Base-by-base conservation (phyloP, 2,113 vertebrate genomes). In the Chaetodon auriga region DNA sequence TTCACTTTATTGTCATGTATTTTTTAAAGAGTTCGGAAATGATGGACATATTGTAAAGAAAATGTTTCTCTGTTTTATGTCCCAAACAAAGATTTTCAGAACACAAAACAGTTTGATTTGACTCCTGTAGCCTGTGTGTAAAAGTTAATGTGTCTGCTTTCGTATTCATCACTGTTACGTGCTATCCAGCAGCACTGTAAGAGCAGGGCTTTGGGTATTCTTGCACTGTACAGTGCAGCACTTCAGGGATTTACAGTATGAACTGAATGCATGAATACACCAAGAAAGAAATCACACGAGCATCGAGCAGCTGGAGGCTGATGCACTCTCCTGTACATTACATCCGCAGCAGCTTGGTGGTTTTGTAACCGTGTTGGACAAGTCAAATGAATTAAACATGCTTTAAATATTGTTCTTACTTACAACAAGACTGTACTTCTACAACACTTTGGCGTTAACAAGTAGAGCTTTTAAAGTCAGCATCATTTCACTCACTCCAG, bases 371-470 rank as follows among this genome's bases (percentile, higher is more conserved):
- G 48, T 19, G 48, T 19, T 14, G 8, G 55, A 15, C 13, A 49
- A 72, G 30, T 73, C 21, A 7, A 55, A 90, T 88, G 62, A 85
- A 92, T 92, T 85, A 89, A 90, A 87, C 63, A 87, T 87, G 65
- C 68, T 65, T 87, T 60, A 76, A 84, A 86, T 23, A 19, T 43
- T 72, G 86, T 63, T 74, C 66, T 66, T 75, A 48, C 21, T 64
- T 71, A 54, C 58, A 76, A 36, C 51, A 63, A 35, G 16, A 38
- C 57, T 13, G 18, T 15, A 4, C 80, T 81, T 82, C 51, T 36
- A 45, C 25, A 68, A 48, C 55, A 76, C 70, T 66, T 64, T 57
- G 23, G n/a, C 71, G 68, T 75, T 48, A 64, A 69, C 69, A 74
- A 38, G 21, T 68, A 21, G n/a, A 43, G 68, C 80, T 73, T 86